Percentiles rank a stretch among this genome's conserved stretches.
These are phyloP conservation scores for Notothenia coriiceps DNA, from an alignment of 2,113 vertebrate species.

Conservation along the genomic window DNA sequence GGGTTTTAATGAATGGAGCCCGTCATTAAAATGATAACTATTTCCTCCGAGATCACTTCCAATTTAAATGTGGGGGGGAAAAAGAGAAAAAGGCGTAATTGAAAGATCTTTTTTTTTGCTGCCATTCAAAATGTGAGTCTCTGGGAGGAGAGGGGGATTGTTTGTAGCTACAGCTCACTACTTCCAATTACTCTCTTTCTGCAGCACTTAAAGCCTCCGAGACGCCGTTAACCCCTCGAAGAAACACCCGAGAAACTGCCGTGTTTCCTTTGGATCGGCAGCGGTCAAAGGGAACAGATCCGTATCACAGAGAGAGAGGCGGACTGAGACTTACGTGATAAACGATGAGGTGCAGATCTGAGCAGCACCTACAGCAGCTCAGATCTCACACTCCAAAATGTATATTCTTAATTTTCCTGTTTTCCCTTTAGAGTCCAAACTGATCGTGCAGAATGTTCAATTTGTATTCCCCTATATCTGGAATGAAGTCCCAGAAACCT, in stretches of 20 bases:
- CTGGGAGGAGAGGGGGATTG: conserved; percentile 47
- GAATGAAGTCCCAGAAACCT: no score
- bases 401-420: no score
- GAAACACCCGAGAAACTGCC: conserved; percentile 2
- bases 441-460: no score
- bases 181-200: conserved; percentile 74
- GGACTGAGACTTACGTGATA: conserved; percentile 48
- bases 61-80: conserved; percentile 79
- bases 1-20: conserved; percentile 84
- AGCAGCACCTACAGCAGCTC: conserved; percentile 25
- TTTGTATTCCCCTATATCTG: no score
- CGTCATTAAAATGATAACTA: conserved; percentile 85
- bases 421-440: no score
- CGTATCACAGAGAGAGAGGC: conserved; percentile 15
- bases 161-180: conserved; percentile 62
- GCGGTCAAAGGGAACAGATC: conserved; percentile 50
- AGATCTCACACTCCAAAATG: conserved; percentile 2
- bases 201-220: conserved; percentile 61
- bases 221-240: conserved; percentile 44
- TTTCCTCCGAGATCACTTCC: conserved; percentile 85
- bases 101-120: conserved; percentile 81
- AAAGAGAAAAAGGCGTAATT: conserved; percentile 76
- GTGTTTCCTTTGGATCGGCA: conserved; percentile 46
- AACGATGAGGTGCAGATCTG: conserved; percentile 19
- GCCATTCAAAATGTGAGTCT: conserved; percentile 80